Conservation (phyloP, 2,113 vertebrate species). For the Pelmatolapia mariae region DNA sequence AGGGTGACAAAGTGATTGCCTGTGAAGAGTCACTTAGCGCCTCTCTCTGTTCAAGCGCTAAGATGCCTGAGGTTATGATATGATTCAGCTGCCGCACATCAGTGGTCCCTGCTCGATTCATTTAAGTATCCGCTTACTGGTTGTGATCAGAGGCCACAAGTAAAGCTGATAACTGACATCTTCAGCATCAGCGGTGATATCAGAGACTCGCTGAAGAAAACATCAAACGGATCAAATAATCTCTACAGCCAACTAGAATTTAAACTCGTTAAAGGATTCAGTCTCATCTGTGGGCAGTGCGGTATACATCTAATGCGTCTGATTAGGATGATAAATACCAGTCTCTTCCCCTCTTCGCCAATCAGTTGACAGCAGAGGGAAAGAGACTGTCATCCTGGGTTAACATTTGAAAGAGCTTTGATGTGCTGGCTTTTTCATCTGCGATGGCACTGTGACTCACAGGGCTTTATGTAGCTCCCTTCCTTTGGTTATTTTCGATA, state of each 20-base stretch:
- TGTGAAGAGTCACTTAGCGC: constrained; percentile 27
- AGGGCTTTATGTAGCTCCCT: background rate
- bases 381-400: background rate
- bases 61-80: background rate
- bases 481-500: background rate
- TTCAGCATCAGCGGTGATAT: background rate
- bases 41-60: constrained; percentile 10
- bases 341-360: background rate
- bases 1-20: background rate
- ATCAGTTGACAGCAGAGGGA: background rate
- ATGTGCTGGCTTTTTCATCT: background rate
- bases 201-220: background rate
- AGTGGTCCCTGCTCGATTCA: background rate
- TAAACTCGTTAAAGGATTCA: background rate
- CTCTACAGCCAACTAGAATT: background rate
- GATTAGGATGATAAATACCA: background rate
- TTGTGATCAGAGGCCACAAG: background rate
- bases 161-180: background rate
- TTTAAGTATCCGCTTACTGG: background rate
- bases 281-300: background rate
- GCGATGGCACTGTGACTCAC: background rate
- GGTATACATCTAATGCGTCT: background rate
- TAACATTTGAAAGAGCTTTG: background rate
- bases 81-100: background rate
- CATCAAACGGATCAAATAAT: background rate